These are phyloP conservation scores for Neodon shergylaensis DNA, from an alignment of 2,113 vertebrate species.

Conservation along the genomic window DNA sequence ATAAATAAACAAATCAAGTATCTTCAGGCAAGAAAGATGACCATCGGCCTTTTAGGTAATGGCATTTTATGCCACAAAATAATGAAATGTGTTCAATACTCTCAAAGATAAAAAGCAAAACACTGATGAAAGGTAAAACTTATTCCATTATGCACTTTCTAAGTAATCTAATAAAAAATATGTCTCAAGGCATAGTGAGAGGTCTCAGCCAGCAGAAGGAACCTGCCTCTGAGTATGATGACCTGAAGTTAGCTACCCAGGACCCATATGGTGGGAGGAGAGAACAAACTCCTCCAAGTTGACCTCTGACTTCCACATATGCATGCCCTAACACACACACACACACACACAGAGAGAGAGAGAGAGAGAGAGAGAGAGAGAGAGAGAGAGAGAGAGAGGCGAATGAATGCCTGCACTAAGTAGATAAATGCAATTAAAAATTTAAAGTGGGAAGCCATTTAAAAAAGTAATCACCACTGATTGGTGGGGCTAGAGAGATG, in stretches of 20 bases:
- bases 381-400: too few species aligned
- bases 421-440: background rate
- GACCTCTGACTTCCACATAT: background rate
- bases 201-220: background rate
- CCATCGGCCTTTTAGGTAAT: background rate
- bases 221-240: background rate
- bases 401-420: background rate
- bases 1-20: background rate
- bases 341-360: background rate
- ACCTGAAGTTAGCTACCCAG: background rate
- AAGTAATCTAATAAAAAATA: background rate
- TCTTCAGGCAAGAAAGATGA: background rate
- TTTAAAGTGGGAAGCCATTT: background rate
- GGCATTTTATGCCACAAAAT: constrained; percentile 16
- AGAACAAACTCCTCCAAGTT: background rate
- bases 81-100: background rate
- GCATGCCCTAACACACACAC: background rate
- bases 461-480: background rate
- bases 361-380: too few species aligned
- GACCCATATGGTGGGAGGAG: background rate
- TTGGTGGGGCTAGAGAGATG: background rate
- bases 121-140: background rate
- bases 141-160: background rate
- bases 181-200: background rate
- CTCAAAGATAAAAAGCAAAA: background rate